Conservation (phyloP, 2,797 vertebrate genomes). For the Phoxinus dragarum region DNA sequence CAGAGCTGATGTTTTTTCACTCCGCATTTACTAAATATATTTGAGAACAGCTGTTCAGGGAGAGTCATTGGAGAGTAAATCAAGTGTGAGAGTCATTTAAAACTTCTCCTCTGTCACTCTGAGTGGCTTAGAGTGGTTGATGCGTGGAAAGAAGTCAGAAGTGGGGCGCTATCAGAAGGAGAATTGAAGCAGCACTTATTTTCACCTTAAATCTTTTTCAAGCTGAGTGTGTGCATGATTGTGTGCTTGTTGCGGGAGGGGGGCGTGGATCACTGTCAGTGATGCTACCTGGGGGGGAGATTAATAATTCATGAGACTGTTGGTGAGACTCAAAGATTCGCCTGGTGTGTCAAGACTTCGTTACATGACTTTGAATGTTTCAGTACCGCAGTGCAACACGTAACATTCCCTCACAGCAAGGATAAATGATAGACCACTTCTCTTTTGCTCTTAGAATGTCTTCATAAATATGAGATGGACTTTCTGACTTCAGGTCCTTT, state of each 20-base stretch:
- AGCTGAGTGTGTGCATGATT: slow-evolving; percentile 24
- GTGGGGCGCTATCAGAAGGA: slow-evolving; percentile 30
- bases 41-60: slow-evolving; percentile 25
- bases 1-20: background rate
- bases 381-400: slow-evolving; percentile 30
- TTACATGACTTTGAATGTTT: slow-evolving; percentile 53
- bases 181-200: slow-evolving; percentile 60
- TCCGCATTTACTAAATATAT: slow-evolving; percentile 5
- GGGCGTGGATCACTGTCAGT: slow-evolving; percentile 49
- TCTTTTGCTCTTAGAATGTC: slow-evolving; percentile 52
- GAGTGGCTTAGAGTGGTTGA: slow-evolving; percentile 36
- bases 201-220: slow-evolving; percentile 50
- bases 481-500: slow-evolving; percentile 40
- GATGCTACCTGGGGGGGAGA: slow-evolving; percentile 61
- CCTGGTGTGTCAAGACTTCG: slow-evolving; percentile 49
- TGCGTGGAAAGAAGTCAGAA: slow-evolving; percentile 45
- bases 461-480: slow-evolving; percentile 58
- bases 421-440: slow-evolving; percentile 47
- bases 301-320: slow-evolving; percentile 62
- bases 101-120: slow-evolving; percentile 44
- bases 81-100: slow-evolving; percentile 43
- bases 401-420: slow-evolving; percentile 42
- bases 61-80: slow-evolving; percentile 24
- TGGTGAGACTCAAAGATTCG: slow-evolving; percentile 56
- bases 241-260: slow-evolving; percentile 27